phyloP scores from a whole-genome alignment of 2,888 invertebrate species.

The Drosophila kambysellisi region DNA sequence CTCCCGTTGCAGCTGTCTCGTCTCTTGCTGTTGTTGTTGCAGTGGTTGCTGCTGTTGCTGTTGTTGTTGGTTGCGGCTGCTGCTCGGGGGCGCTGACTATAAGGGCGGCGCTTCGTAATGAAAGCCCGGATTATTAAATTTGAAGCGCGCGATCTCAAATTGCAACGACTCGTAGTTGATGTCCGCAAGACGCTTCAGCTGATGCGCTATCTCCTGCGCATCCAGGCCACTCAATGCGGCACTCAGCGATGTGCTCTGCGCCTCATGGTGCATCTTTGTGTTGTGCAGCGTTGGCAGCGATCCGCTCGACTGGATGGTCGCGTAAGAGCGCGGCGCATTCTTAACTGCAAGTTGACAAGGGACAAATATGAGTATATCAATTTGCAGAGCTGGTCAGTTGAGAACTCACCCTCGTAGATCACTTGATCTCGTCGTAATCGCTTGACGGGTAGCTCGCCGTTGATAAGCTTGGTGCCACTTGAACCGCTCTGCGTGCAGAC shows the following conservation, averaged over 20 bases:
- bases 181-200: conserved; percentile 84
- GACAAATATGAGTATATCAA: neutral
- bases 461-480: conserved; percentile 76
- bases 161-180: conserved; percentile 83
- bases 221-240: conserved; percentile 63
- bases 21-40: conserved; percentile 8
- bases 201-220: conserved; percentile 79
- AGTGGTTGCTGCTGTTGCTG: conserved; percentile 14
- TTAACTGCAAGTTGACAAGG: conserved; percentile 67
- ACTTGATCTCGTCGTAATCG: conserved; percentile 81
- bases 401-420: conserved; percentile 77
- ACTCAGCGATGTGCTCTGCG: conserved; percentile 32
- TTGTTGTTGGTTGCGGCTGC: conserved; percentile 28
- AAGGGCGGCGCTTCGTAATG: conserved; percentile 82
- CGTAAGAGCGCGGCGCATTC: conserved; percentile 71
- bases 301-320: conserved; percentile 65
- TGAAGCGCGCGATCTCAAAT: conserved; percentile 84
- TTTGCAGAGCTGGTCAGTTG: neutral
- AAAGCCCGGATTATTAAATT: conserved; percentile 85
- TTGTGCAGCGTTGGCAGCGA: conserved; percentile 53
- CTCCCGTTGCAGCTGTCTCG: conserved; percentile 18
- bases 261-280: conserved; percentile 45
- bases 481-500: conserved; percentile 69
- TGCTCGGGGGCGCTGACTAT: conserved; percentile 62
- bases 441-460: conserved; percentile 81